Evolutionary conservation across 2,888 invertebrate species (phyloP), one percentile per base, ranked within the genome.

Genomic region (Trichogramma dendrolimi): DNA sequence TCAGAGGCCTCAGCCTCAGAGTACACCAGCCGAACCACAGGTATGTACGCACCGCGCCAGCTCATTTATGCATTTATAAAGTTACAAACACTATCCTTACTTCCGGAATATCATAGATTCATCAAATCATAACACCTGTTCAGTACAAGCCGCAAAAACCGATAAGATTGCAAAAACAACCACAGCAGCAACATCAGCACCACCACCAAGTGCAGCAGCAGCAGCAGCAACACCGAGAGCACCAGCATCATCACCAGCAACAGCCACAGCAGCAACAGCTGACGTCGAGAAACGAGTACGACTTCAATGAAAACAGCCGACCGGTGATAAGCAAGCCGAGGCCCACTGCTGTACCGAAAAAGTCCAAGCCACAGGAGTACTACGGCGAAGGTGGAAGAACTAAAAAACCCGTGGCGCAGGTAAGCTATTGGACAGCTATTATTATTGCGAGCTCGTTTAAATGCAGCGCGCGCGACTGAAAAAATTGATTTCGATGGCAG

Each of bases 321-420:
- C 67, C 65, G n/a, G 64, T 69, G 4, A 56, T 48, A 27, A 27
- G 27, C 11, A 67, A 64, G 55, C 64, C 59, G 50, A 68, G 68
- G 42, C 63, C 66, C n/a, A 64, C 65, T 6, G 54, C 53, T 5
- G 58, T 63, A 2, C 60, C 64, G 39, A 65, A 66, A 38, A 67
- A 67, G 50, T 51, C 62, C 1, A 61, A 58, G 38, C 52, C 63
- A 4, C 55, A 65, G 14, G 46, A n/a, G 4, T 61, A 61, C 10
- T 64, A 67, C 47, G 63, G 66, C 43, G 53, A 53, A 5, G 66
- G 51, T 14, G 59, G 62, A 5, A 61, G 64, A 49, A 47, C 58
- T 57, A 87, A 83, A 75, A 88, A 88, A 68, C 89, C 89, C 0
- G 89, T 89, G 0, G 87, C 89, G 39, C 89, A 89, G 73, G 75